phyloP scores from a whole-genome alignment of 2,888 invertebrate genomes.

The Cremastinae sp. region DNA sequence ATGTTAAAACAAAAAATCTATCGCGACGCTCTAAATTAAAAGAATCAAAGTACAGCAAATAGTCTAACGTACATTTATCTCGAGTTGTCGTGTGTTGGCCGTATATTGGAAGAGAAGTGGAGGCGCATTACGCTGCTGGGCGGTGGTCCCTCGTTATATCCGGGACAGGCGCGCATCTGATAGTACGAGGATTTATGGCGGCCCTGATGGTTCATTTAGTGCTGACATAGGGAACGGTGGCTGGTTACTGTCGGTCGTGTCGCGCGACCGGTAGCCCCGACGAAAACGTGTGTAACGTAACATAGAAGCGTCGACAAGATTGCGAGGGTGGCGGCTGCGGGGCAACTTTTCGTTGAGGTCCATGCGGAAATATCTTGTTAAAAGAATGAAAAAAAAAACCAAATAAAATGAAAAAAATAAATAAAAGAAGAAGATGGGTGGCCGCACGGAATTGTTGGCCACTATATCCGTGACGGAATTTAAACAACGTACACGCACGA shows the following conservation, averaged over 20 bases:
- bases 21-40: too few species aligned
- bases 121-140: conserved; percentile 74
- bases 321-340: conserved; percentile 15
- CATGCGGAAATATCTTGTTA: conserved; percentile 75
- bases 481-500: conserved; percentile 43
- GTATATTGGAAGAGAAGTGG: conserved; percentile 55
- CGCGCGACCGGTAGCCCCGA: conserved; percentile 59
- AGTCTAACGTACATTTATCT: conserved; percentile 1
- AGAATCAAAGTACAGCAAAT: too few species aligned
- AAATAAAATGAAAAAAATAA: neutral
- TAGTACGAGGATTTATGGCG: conserved; percentile 75
- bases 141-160: conserved; percentile 77
- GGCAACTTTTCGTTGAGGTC: conserved; percentile 50
- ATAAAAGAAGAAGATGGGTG: conserved; percentile 55
- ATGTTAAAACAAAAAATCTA: too few species aligned
- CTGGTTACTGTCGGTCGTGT: conserved; percentile 51
- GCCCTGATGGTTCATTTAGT: conserved; percentile 77
- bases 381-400: conserved; percentile 35
- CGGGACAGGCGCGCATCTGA: conserved; percentile 74
- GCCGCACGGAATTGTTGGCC: conserved; percentile 50
- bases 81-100: too few species aligned
- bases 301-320: conserved; percentile 56
- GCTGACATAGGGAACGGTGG: conserved; percentile 71
- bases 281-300: conserved; percentile 42
- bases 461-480: conserved; percentile 60